phyloP scores from a whole-genome alignment of 1,140 invertebrate species.

The Drosophila virilis region DNA sequence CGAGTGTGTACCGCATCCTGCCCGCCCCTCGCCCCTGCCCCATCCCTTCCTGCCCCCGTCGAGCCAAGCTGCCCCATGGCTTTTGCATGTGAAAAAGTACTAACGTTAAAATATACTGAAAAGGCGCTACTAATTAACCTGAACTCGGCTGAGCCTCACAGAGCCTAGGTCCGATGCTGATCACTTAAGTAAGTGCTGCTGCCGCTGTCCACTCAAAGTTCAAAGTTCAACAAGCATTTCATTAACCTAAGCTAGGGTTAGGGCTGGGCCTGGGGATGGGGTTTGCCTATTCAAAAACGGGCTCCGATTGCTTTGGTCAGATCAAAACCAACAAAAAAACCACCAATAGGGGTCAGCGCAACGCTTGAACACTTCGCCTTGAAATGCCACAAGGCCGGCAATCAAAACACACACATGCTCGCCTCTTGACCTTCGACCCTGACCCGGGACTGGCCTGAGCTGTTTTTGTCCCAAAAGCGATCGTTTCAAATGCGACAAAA shows the following conservation, averaged over 20 bases:
- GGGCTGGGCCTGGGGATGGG: not conserved
- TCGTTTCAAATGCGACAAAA: constrained; percentile 70
- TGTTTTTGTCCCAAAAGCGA: constrained; percentile 71
- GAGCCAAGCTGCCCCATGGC: not conserved
- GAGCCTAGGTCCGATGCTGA: not conserved
- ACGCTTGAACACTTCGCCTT: constrained; percentile 23
- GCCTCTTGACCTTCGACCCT: constrained; percentile 25
- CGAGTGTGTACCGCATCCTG: constrained; percentile 3
- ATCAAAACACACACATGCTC: constrained; percentile 43
- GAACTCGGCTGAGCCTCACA: not conserved
- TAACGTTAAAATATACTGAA: constrained; percentile 22
- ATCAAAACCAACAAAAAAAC: not conserved
- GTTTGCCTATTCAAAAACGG: not conserved
- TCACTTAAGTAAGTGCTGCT: not conserved
- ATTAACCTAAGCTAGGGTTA: constrained; percentile 8
- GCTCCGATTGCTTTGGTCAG: constrained; percentile 15
- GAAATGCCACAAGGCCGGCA: constrained; percentile 49
- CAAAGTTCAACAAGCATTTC: constrained; percentile 52
- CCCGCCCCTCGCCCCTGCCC: not conserved
- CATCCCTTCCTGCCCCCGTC: not conserved
- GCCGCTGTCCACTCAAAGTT: not conserved
- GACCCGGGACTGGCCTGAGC: not conserved
- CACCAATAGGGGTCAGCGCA: not conserved
- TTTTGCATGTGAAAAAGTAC: constrained; percentile 14
- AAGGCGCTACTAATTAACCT: constrained; percentile 54